A percentile compares a stretch with the other conserved stretches of the same genome.
Evolutionary conservation across 2,113 vertebrate species (phyloP).

Genomic region (Erythrocercus mccallii): DNA sequence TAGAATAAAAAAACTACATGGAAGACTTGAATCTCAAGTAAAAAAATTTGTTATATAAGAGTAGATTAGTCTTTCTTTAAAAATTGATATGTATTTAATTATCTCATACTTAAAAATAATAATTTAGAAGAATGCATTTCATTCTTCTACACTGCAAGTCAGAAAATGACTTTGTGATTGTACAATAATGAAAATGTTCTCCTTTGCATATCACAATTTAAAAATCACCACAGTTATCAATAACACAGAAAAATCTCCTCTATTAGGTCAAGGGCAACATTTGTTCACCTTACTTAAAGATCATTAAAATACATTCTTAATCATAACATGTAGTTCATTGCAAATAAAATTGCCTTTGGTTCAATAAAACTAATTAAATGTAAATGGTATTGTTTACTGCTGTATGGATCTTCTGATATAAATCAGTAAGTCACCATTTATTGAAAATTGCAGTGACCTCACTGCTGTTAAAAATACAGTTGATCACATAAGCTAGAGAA

Average conservation of each 20-base stretch:
- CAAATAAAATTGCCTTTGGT: slow-evolving; percentile 84
- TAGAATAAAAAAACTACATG: not conserved
- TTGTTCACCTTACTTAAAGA: slow-evolving; percentile 86
- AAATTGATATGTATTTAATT: not conserved
- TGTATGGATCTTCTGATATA: slow-evolving; percentile 84
- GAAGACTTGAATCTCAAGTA: not conserved
- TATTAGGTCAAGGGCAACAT: slow-evolving; percentile 86
- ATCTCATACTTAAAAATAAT: not conserved
- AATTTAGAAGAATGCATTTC: not conserved
- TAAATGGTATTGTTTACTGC: slow-evolving; percentile 89
- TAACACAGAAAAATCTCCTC: slow-evolving; percentile 71
- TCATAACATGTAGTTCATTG: slow-evolving; percentile 86
- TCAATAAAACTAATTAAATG: slow-evolving; percentile 96
- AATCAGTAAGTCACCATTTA: slow-evolving; percentile 86
- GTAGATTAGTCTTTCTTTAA: not conserved
- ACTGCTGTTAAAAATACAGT: slow-evolving; percentile 83
- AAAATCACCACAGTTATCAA: slow-evolving; percentile 71
- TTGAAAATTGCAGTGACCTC: slow-evolving; percentile 86
- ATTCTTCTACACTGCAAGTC: slow-evolving; percentile 22
- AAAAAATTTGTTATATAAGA: not conserved
- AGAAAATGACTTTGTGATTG: slow-evolving; percentile 64
- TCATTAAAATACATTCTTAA: slow-evolving; percentile 87
- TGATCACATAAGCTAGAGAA: slow-evolving; percentile 74
- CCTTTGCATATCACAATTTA: slow-evolving; percentile 66
- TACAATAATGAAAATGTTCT: slow-evolving; percentile 68